Percentiles rank a stretch among this genome's conserved stretches.
Conservation (phyloP, 2,797 vertebrate genomes). For the Avahi laniger region DNA sequence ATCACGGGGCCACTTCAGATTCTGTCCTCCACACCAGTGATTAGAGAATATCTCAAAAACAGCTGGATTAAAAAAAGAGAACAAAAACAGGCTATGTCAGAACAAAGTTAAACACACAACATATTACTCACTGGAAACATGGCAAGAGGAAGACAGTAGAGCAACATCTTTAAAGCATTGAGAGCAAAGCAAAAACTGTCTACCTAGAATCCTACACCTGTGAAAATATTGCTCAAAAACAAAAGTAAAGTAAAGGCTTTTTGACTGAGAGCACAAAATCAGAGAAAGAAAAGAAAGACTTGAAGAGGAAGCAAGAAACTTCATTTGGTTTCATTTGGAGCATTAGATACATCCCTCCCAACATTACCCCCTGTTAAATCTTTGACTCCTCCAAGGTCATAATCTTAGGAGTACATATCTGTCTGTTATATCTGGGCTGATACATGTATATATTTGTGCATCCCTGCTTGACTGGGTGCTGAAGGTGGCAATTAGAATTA, state of each 20-base stretch:
- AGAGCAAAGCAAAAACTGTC: neutral
- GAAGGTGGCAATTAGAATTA: neutral
- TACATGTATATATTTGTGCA: neutral
- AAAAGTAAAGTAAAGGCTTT: neutral
- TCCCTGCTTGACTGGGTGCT: neutral
- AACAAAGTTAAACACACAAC: neutral
- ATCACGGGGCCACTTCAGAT: neutral
- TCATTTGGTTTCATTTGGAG: neutral
- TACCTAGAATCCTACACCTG: neutral
- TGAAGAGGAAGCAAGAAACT: neutral
- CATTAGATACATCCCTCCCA: neutral
- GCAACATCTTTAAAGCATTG: neutral
- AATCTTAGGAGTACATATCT: neutral
- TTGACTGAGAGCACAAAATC: neutral
- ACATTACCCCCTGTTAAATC: neutral
- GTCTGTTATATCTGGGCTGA: neutral
- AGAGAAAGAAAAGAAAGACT: neutral
- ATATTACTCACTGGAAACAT: neutral
- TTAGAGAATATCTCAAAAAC: constrained; percentile 17
- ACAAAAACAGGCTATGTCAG: neutral
- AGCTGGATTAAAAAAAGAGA: neutral
- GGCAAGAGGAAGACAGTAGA: neutral
- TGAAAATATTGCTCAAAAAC: constrained; percentile 8
- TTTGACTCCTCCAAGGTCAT: neutral
- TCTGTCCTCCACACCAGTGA: neutral